Percentiles rank a stretch among this genome's conserved stretches.
These are phyloP conservation scores for Chunga burmeisteri DNA, from an alignment of 2,113 vertebrate genomes.

Conservation along the genomic window DNA sequence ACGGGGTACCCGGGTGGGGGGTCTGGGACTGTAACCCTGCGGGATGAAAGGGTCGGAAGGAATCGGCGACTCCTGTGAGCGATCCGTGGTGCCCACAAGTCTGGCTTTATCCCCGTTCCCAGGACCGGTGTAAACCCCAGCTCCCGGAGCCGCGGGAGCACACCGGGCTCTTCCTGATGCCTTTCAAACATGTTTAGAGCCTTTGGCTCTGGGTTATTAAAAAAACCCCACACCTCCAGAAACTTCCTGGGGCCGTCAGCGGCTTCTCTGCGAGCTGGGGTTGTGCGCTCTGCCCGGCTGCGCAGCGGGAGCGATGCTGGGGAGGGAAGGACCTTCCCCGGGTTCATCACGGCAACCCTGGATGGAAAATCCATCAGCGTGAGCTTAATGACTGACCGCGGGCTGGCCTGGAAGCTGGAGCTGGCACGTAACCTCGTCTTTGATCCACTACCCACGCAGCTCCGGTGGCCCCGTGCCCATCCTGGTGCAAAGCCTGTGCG, in stretches of 20 bases:
- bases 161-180: not conserved
- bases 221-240: not conserved
- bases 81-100: accelerated
- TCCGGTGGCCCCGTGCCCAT: accelerated
- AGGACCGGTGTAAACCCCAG: not conserved
- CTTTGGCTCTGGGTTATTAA: not conserved
- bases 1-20: accelerated
- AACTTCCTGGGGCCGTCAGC: accelerated
- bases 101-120: not conserved
- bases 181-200: not conserved
- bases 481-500: not conserved
- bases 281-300: accelerated
- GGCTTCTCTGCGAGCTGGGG: not conserved
- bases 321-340: not conserved
- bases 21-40: accelerated
- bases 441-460: not conserved
- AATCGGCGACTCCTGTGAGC: accelerated
- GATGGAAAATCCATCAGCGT: not conserved
- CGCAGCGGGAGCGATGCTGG: accelerated
- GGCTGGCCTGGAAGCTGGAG: not conserved
- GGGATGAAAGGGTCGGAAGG: accelerated
- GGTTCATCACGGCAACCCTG: not conserved
- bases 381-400: not conserved
- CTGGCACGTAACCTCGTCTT: accelerated
- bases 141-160: accelerated